These are phyloP conservation scores for Pristis pectinata DNA, from an alignment of 2,797 vertebrate species.

Conservation along the genomic window DNA sequence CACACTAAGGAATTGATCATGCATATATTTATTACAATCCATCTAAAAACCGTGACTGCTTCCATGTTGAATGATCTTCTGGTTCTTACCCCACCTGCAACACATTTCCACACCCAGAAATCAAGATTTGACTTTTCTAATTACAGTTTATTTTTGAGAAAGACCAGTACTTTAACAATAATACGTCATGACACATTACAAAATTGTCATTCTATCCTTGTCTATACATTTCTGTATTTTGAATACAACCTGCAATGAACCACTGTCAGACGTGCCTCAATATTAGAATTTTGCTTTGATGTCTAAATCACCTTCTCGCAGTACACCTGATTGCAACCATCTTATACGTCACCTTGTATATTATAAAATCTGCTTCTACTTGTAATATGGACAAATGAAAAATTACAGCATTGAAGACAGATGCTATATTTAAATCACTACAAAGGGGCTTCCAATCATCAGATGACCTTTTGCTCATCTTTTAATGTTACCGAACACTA, in stretches of 20 bases:
- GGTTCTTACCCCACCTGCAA: not conserved
- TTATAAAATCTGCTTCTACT: not conserved
- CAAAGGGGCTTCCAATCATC: constrained; percentile 51
- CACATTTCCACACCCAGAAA: constrained; percentile 14
- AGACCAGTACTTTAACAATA: constrained; percentile 50
- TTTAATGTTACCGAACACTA: constrained; percentile 42
- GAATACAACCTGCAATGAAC: not conserved
- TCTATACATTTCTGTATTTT: constrained; percentile 41
- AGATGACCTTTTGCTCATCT: constrained; percentile 50
- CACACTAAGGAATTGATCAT: not conserved
- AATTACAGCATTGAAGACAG: not conserved
- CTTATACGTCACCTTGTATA: not conserved
- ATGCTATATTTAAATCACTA: constrained; percentile 48
- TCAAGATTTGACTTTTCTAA: constrained; percentile 31
- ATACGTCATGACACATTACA: constrained; percentile 51
- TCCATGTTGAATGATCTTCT: not conserved
- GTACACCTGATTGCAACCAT: not conserved
- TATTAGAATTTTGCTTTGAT: constrained; percentile 2
- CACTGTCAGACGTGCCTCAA: not conserved
- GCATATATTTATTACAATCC: not conserved
- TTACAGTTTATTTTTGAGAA: constrained; percentile 39
- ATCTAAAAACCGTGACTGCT: not conserved
- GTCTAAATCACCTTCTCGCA: not conserved
- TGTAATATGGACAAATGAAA: not conserved
- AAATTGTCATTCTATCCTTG: constrained; percentile 48